These are phyloP conservation scores for Xenopus laevis DNA, from an alignment of 2,113 vertebrate species.

Conservation along the genomic window DNA sequence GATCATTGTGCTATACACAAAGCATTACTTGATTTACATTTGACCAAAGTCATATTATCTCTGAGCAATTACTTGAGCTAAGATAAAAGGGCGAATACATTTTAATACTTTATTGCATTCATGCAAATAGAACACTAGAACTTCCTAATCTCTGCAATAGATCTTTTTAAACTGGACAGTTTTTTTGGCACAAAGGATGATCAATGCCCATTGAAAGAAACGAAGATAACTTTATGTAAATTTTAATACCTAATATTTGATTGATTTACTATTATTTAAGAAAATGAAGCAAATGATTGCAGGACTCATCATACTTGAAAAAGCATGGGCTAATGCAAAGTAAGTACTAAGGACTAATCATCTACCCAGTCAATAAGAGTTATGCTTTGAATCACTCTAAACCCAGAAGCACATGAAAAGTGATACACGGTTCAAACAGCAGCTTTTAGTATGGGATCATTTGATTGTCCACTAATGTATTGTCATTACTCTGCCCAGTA, in stretches of 20 bases:
- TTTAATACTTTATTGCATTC: conserved; percentile 24
- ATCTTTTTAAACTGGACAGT: conserved; percentile 37
- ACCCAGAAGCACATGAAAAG: background rate
- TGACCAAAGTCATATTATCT: conserved; percentile 39
- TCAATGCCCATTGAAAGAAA: conserved; percentile 35
- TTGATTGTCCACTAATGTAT: background rate
- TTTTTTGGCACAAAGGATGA: conserved; percentile 14
- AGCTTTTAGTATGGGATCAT: background rate
- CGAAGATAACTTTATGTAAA: conserved; percentile 15
- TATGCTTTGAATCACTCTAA: background rate
- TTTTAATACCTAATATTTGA: background rate
- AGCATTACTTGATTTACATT: conserved; percentile 31
- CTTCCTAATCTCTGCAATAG: conserved; percentile 23
- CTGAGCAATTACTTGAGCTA: conserved; percentile 40
- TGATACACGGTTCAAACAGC: background rate
- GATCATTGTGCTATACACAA: conserved; percentile 34
- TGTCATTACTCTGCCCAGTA: background rate
- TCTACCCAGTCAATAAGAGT: conserved; percentile 3
- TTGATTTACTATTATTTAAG: conserved; percentile 36
- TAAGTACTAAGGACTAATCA: background rate
- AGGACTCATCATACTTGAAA: conserved; percentile 21
- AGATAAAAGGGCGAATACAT: conserved; percentile 38
- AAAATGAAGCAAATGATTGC: conserved; percentile 41
- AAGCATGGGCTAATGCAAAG: conserved; percentile 33
- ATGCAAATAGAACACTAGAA: conserved; percentile 1